Percentiles rank a stretch among this genome's conserved stretches.
These are phyloP conservation scores for Bombus vancouverensis DNA, from an alignment of 1,140 invertebrate species.

Conservation along the genomic window DNA sequence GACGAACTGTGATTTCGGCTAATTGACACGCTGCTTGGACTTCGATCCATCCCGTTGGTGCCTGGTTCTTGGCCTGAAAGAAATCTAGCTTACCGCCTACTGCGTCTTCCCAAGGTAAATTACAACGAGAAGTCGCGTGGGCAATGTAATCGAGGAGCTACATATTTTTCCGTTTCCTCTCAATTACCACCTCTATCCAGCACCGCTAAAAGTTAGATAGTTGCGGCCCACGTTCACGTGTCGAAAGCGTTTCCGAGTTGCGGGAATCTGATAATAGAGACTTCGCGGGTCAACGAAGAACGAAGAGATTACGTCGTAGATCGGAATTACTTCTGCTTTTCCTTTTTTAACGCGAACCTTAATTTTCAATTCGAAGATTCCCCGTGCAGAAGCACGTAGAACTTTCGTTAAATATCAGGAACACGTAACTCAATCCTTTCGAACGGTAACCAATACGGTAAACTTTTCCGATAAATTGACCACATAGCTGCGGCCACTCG, in stretches of 20 bases:
- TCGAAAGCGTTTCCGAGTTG: slow-evolving; percentile 40
- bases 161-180: slow-evolving; percentile 23
- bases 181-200: slow-evolving; percentile 30
- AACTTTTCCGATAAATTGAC: slow-evolving; percentile 24
- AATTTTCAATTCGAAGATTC: not conserved
- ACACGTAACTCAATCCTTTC: not conserved
- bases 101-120: slow-evolving; percentile 53
- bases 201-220: not conserved
- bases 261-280: slow-evolving; percentile 11
- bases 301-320: not conserved
- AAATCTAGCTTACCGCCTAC: slow-evolving; percentile 77
- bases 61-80: slow-evolving; percentile 80
- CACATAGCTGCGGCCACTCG: not conserved
- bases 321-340: not conserved
- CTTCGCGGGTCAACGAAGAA: not conserved
- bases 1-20: slow-evolving; percentile 89
- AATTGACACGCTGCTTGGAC: slow-evolving; percentile 91
- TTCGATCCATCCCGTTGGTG: slow-evolving; percentile 87
- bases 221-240: slow-evolving; percentile 18
- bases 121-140: slow-evolving; percentile 27
- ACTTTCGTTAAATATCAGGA: slow-evolving; percentile 45
- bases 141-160: slow-evolving; percentile 37
- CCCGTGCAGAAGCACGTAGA: too few relatives aligned
- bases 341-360: not conserved
- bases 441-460: not conserved